Evolutionary conservation across 2,797 vertebrate species (phyloP).

Genomic region (Hapalemur alaotrensis): DNA sequence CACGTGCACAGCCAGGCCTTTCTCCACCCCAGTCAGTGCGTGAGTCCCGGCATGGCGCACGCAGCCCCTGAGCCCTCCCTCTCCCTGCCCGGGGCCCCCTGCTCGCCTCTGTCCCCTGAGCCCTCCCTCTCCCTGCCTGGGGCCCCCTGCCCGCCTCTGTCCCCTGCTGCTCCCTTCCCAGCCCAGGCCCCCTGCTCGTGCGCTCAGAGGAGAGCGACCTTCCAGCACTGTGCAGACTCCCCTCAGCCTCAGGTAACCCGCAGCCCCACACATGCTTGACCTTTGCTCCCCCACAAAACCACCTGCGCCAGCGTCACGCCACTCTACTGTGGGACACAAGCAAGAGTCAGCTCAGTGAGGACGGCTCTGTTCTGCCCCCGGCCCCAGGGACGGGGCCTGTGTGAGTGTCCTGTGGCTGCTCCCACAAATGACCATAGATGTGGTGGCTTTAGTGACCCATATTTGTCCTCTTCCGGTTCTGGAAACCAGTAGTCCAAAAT

Average conservation of each 20-base stretch:
- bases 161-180: accelerated
- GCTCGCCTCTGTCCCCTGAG: too few species aligned
- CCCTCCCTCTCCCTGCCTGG: too few species aligned
- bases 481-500: background rate
- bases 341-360: background rate
- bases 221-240: background rate
- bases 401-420: accelerated
- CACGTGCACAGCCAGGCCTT: too few species aligned
- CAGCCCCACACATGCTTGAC: too few species aligned
- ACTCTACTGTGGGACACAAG: background rate
- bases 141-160: too few species aligned
- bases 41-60: background rate
- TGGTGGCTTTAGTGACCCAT: too few species aligned
- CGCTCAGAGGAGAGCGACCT: background rate
- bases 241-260: accelerated
- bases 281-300: background rate
- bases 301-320: background rate
- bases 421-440: background rate
- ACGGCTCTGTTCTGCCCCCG: background rate
- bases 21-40: background rate
- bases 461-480: too few species aligned
- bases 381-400: accelerated
- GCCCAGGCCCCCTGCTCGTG: too few species aligned
- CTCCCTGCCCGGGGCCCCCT: too few species aligned
- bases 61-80: too few species aligned